A percentile compares a stretch with the other conserved stretches of the same genome.
phyloP scores from a whole-genome alignment of 2,797 vertebrate genomes.

The Fistularia tabacaria region DNA sequence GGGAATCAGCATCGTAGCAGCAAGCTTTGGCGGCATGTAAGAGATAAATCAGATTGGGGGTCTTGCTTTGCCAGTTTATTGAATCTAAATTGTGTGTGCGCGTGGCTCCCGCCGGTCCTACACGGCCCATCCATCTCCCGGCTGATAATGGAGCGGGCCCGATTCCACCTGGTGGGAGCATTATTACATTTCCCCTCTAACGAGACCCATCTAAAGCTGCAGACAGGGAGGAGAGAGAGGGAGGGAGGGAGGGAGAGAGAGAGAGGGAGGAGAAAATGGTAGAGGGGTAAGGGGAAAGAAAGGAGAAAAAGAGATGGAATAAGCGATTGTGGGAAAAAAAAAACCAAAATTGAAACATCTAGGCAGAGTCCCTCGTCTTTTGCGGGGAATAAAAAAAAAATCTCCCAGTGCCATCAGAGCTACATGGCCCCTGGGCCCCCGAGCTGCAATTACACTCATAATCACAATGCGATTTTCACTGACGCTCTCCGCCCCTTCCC shows the following conservation, averaged over 20 bases:
- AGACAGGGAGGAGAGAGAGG: conserved; percentile 85
- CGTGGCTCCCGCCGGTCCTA: conserved; percentile 88
- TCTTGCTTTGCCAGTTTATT: conserved; percentile 89
- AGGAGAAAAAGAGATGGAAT: conserved; percentile 27
- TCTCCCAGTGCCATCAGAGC: conserved; percentile 79
- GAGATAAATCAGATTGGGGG: conserved; percentile 94
- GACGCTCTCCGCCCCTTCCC: conserved; percentile 77
- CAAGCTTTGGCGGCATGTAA: conserved; percentile 76
- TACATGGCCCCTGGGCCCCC: conserved; percentile 90
- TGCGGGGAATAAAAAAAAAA: conserved; percentile 84
- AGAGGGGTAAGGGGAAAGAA: conserved; percentile 28
- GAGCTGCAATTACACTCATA: conserved; percentile 91
- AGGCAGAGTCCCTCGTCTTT: conserved; percentile 56
- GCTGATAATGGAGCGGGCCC: conserved; percentile 91
- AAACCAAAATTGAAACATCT: conserved; percentile 25
- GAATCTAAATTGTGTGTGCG: conserved; percentile 92
- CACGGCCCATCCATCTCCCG: conserved; percentile 94
- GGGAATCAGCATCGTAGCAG: conserved; percentile 78
- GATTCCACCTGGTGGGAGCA: conserved; percentile 97
- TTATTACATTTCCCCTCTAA: conserved; percentile 97
- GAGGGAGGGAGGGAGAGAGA: conserved; percentile 50
- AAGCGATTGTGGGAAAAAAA: conserved; percentile 29
- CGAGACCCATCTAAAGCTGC: conserved; percentile 95
- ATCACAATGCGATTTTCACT: conserved; percentile 89
- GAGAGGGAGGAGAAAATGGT: conserved; percentile 25